phyloP scores from a whole-genome alignment of 2,113 vertebrate genomes.

The Procavia capensis region DNA sequence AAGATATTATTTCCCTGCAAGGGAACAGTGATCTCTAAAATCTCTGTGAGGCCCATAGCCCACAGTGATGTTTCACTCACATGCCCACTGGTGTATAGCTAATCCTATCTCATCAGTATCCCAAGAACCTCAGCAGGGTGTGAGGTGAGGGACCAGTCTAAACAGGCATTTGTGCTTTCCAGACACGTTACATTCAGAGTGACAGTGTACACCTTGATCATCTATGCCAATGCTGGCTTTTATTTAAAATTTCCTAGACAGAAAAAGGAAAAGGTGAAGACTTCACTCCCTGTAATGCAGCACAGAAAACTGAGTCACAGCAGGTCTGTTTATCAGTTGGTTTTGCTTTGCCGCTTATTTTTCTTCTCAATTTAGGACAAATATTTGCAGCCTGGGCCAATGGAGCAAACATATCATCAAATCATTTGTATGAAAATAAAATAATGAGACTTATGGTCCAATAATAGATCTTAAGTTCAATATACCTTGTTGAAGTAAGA shows the following conservation, averaged over 20 bases:
- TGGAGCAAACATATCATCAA: neutral
- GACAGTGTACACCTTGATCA: neutral
- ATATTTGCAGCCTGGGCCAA: neutral
- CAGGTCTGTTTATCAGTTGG: neutral
- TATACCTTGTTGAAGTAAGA: neutral
- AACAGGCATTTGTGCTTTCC: too few species aligned
- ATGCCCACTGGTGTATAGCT: neutral
- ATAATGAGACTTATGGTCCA: neutral
- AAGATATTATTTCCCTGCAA: neutral
- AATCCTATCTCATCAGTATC: neutral
- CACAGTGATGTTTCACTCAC: neutral
- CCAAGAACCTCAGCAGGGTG: neutral
- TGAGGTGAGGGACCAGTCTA: neutral
- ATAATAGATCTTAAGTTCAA: neutral
- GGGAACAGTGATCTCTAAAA: conserved; percentile 9
- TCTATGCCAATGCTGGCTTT: neutral
- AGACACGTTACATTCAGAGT: neutral
- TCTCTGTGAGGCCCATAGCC: neutral
- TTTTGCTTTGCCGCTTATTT: neutral
- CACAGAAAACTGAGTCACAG: neutral
- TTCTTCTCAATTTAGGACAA: neutral
- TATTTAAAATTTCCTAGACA: neutral
- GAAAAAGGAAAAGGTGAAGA: neutral
- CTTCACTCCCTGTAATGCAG: neutral
- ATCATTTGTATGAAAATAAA: neutral